Evolutionary conservation across 2,797 vertebrate genomes (phyloP).

Genomic region (Allobates femoralis): DNA sequence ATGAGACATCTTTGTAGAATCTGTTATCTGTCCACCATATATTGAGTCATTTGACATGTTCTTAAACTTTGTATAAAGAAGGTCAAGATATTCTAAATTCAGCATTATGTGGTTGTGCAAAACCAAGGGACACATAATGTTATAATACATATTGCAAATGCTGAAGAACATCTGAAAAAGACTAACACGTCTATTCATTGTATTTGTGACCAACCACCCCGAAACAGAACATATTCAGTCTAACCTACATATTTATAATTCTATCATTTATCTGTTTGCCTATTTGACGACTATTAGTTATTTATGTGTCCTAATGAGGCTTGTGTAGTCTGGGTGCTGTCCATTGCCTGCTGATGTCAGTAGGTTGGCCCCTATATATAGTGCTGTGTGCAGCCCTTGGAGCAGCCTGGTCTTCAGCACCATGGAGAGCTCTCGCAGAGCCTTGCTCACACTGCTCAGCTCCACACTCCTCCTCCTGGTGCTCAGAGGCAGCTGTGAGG

Average conservation of each 20-base stretch:
- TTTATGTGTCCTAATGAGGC: not conserved
- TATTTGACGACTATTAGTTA: not conserved
- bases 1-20: no score
- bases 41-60: not conserved
- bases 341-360: slow-evolving; percentile 21
- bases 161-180: not conserved
- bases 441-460: slow-evolving; percentile 72
- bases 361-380: slow-evolving; percentile 66
- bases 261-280: not conserved
- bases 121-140: no score
- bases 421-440: slow-evolving; percentile 76
- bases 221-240: not conserved
- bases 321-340: not conserved
- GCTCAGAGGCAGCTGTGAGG: slow-evolving; percentile 69
- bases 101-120: not conserved
- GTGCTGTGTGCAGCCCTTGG: slow-evolving; percentile 1
- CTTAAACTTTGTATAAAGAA: not conserved
- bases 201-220: not conserved
- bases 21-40: no score
- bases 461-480: slow-evolving; percentile 71
- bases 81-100: not conserved
- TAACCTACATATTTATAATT: not conserved
- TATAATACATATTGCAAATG: not conserved
- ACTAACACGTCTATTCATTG: not conserved
- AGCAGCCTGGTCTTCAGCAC: slow-evolving; percentile 68